Base-by-base conservation (phyloP, 92 coral and sea anemone species). In the Actinostola sp. region DNA sequence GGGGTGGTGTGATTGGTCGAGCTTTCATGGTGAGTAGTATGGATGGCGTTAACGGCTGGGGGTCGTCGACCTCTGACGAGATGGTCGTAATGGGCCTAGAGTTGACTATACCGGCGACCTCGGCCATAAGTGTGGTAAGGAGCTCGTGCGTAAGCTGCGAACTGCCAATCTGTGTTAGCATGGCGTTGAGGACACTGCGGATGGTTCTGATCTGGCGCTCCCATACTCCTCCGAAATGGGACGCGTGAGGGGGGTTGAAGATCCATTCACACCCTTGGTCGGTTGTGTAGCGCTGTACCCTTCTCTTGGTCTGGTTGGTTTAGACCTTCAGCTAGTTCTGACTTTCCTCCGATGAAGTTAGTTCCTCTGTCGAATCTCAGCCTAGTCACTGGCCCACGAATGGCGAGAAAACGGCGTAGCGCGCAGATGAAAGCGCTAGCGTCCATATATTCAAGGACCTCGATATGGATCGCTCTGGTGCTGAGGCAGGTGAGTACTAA, bases 341-440 rank as follows among this genome's bases (percentile, higher is more conserved):
- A 49, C 28, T 73, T 73, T 49, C 58, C 86, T 15, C 86, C 86
- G 15, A 73, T 17, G 50, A 79, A 79, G 42, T 79, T 71, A 11
- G 80, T 71, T 14, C 73, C 79, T 5, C 72, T n/a, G 71, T 79
- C 72, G 61, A 79, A 79, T 38, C 84, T 61, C 13, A 70, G 75
- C 20, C 34, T n/a, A 23, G 84, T 14, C 12, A 51, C 62, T 0
- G 70, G 70, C 8, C 84, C 64, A 44, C 84, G 84, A 8, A 79
- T 13, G 6, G 84, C 78, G 61, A 70, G 69, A 56, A 79, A 79
- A 19, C 77, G 30, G 6, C 77, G n/a, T 21, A 63, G 53, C 0
- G 74, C 63, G 24, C 77, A 71, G 66, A 71, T 75, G 61, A 64
- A 75, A 19, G 74, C 20, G 34, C 74, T 68, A 11, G 67, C 67